These are phyloP conservation scores for Petaurus breviceps DNA, from an alignment of 2,113 vertebrate species.

Conservation along the genomic window DNA sequence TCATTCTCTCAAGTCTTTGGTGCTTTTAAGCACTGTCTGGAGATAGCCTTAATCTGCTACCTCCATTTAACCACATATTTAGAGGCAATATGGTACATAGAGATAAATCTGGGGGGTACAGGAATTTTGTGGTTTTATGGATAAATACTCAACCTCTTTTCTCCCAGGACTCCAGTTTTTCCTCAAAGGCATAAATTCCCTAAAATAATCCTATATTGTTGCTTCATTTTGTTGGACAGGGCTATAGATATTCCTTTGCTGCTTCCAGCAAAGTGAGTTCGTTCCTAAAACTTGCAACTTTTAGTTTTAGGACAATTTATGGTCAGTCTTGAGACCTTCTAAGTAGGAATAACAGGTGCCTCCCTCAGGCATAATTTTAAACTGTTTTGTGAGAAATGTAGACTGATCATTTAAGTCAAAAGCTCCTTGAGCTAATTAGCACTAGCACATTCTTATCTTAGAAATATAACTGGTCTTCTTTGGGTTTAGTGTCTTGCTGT, in stretches of 20 bases:
- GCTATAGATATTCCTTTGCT: conserved; percentile 8
- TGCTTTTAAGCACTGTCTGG: neutral
- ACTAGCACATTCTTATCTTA: neutral
- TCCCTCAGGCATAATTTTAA: conserved; percentile 76
- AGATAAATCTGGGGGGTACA: neutral
- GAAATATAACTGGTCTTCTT: conserved; percentile 22
- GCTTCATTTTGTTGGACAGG: neutral
- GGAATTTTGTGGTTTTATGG: neutral
- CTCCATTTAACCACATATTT: neutral
- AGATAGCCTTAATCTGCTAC: neutral
- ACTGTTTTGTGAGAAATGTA: conserved; percentile 38
- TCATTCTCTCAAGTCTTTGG: neutral
- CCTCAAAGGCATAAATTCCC: conserved; percentile 11
- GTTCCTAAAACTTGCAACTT: conserved; percentile 36
- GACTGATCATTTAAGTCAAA: conserved; percentile 17
- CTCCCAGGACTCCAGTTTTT: conserved; percentile 43
- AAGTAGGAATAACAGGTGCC: conserved; percentile 70
- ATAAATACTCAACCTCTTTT: neutral
- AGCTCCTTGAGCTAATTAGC: neutral
- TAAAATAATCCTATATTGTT: conserved; percentile 16
- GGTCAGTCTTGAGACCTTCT: neutral
- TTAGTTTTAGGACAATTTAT: conserved; percentile 52
- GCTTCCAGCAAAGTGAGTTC: conserved; percentile 24
- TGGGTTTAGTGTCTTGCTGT: conserved; percentile 3
- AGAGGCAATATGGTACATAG: neutral